Conservation (phyloP, 2,113 vertebrate species). For the Pelobates fuscus region DNA sequence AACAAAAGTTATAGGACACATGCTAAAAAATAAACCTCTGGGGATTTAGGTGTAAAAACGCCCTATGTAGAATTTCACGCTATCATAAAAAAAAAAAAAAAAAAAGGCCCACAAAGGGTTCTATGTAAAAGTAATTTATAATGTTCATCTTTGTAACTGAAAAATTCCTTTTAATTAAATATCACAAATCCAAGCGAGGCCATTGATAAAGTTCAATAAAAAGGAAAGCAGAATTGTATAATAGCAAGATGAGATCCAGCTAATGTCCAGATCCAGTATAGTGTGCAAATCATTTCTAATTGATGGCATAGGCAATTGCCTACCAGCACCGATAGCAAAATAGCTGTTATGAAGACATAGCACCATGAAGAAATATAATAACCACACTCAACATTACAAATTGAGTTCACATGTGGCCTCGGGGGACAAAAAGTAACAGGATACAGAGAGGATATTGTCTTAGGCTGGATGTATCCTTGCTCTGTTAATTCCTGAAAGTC, state of each 20-base stretch:
- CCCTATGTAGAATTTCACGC: too few species aligned
- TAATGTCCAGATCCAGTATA: too few species aligned
- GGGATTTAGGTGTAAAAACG: too few species aligned
- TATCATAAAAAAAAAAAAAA: too few species aligned
- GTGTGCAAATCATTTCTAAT: constrained; percentile 14
- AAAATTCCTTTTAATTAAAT: neutral
- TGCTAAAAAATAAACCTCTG: too few species aligned
- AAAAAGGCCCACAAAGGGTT: too few species aligned
- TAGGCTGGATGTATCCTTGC: constrained; percentile 1
- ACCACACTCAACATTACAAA: neutral
- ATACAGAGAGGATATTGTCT: neutral
- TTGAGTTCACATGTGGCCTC: constrained; percentile 32
- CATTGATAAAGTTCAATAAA: neutral
- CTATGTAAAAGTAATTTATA: too few species aligned
- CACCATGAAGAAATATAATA: constrained; percentile 11
- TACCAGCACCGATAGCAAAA: neutral
- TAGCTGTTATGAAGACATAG: constrained; percentile 5
- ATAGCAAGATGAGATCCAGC: too few species aligned
- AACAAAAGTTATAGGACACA: too few species aligned
- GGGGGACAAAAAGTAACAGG: constrained; percentile 2
- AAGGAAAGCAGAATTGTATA: neutral
- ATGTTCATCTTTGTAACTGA: neutral
- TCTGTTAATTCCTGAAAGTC: constrained; percentile 10
- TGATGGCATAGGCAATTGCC: constrained; percentile 12
- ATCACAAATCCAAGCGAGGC: neutral